Percentiles rank a stretch among this genome's conserved stretches.
Conservation (phyloP, 1,140 invertebrate species). For the Drosophila kurseongensis region DNA sequence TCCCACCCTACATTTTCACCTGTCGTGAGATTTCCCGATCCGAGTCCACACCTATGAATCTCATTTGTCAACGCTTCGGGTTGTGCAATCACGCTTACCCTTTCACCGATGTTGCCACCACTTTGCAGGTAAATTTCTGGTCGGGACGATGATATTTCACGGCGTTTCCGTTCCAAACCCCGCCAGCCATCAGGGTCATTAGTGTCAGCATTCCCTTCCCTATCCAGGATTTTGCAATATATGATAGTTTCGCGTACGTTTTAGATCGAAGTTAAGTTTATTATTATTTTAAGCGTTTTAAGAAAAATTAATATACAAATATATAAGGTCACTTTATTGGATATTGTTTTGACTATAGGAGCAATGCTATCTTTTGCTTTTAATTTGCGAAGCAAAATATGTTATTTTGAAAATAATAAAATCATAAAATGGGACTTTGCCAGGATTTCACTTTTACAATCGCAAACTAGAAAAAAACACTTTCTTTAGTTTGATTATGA, state of each 20-base stretch:
- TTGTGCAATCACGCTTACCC: slow-evolving; percentile 17
- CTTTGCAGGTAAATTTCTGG: background rate
- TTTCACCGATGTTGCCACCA: slow-evolving; percentile 3
- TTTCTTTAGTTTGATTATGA: too few relatives aligned
- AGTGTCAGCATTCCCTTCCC: slow-evolving; percentile 2
- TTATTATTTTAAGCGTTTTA: slow-evolving; percentile 3
- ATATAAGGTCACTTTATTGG: background rate
- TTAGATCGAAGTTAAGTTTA: background rate
- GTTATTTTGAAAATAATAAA: too few relatives aligned
- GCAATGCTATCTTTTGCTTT: slow-evolving; percentile 1
- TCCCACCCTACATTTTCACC: slow-evolving; percentile 7
- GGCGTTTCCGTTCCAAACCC: background rate
- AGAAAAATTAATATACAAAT: slow-evolving; percentile 13
- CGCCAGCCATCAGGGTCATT: slow-evolving; percentile 12
- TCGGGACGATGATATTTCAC: background rate
- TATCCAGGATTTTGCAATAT: background rate
- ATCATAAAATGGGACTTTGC: too few relatives aligned
- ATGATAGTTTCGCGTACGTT: background rate
- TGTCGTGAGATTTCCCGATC: slow-evolving; percentile 10
- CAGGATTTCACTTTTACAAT: too few relatives aligned
- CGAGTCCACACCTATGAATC: background rate
- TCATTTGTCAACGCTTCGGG: background rate
- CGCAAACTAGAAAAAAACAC: too few relatives aligned
- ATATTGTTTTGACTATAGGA: slow-evolving; percentile 10
- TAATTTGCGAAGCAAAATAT: too few relatives aligned